These are phyloP conservation scores for Pterophyllum scalare DNA, from an alignment of 2,113 vertebrate genomes.

Conservation along the genomic window DNA sequence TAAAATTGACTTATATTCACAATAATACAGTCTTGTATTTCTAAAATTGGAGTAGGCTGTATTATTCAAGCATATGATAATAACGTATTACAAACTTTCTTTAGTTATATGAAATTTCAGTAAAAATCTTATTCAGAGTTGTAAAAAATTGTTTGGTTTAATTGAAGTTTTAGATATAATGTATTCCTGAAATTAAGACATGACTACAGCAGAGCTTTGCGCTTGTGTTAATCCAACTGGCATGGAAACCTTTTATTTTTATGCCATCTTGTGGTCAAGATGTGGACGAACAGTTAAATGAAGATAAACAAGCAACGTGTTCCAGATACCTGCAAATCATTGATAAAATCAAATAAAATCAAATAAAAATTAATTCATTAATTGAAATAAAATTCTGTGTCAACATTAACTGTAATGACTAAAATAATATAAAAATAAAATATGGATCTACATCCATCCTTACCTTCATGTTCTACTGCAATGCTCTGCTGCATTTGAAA, in stretches of 20 bases:
- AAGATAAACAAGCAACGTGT: background rate
- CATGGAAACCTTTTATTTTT: background rate
- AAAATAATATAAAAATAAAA: background rate
- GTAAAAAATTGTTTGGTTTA: background rate
- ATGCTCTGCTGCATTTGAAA: background rate
- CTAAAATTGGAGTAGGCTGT: background rate
- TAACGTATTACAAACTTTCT: background rate
- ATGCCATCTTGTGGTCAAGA: conserved; percentile 59
- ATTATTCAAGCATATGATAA: background rate
- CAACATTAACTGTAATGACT: background rate
- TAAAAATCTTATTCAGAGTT: background rate
- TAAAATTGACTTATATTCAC: background rate
- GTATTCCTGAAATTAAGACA: background rate
- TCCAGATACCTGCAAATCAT: too few relatives aligned
- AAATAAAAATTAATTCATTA: too few relatives aligned
- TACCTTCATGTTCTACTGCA: background rate
- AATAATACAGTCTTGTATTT: background rate
- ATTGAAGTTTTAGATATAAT: background rate
- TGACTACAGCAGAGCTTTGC: background rate
- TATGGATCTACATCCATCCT: background rate
- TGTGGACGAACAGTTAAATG: conserved; percentile 1
- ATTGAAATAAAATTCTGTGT: background rate
- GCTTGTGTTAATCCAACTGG: background rate
- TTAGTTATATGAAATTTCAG: background rate
- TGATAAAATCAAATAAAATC: background rate